A percentile compares a stretch with the other conserved stretches of the same genome.
Conservation (phyloP, 37 sponge, comb jelly and placozoan species). For the Aplysina aerophoba region DNA sequence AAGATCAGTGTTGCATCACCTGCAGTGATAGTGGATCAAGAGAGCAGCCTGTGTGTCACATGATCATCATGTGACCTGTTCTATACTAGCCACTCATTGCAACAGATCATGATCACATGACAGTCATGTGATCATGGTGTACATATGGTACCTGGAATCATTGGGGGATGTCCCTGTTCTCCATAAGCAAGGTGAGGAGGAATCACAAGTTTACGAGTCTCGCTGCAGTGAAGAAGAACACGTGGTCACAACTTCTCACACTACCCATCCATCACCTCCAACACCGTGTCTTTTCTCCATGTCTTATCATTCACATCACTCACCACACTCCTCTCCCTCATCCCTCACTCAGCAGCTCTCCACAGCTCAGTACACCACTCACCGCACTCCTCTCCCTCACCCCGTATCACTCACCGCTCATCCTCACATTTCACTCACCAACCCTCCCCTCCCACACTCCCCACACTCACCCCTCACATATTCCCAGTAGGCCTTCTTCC, state of each 20-base stretch:
- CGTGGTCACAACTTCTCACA: too few relatives aligned
- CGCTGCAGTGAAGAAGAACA: constrained; percentile 46
- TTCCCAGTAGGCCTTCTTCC: constrained; percentile 78
- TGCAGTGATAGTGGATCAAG: background rate
- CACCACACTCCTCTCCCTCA: too few relatives aligned
- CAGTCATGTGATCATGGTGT: background rate
- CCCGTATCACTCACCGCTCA: constrained; percentile 63
- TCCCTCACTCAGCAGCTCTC: background rate
- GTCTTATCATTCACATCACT: too few relatives aligned
- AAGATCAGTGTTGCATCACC: constrained; percentile 71
- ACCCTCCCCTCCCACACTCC: constrained; percentile 70
- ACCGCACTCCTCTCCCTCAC: constrained; percentile 59
- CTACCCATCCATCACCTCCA: too few relatives aligned
- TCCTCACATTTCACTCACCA: constrained; percentile 71
- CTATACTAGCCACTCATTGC: background rate
- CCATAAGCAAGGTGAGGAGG: constrained; percentile 80
- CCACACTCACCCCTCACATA: constrained; percentile 74
- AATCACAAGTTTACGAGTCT: constrained; percentile 62
- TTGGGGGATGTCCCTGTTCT: constrained; percentile 45
- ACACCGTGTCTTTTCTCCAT: too few relatives aligned
- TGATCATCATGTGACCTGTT: too few relatives aligned
- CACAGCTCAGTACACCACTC: constrained; percentile 29
- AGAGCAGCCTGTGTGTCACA: too few relatives aligned
- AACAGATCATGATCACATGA: too few relatives aligned
- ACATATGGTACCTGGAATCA: constrained; percentile 74